Conservation (phyloP, 2,113 vertebrate species). For the Synodontis membranacea region DNA sequence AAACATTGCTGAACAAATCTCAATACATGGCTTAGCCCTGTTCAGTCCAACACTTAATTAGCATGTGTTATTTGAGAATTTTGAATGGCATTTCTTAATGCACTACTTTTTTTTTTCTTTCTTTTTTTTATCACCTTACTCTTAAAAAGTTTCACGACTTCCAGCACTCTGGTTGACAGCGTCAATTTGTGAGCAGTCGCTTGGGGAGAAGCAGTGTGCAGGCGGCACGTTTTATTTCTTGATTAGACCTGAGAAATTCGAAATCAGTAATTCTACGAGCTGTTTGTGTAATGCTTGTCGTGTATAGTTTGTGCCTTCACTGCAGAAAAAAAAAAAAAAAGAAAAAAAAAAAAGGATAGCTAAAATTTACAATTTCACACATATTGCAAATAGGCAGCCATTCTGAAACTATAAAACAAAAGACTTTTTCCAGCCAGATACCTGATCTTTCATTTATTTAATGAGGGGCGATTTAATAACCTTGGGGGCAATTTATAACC, state of each 20-base stretch:
- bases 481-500: not conserved
- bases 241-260: not conserved
- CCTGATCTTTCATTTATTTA: not conserved
- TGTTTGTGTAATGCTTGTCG: not conserved
- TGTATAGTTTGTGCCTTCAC: not conserved
- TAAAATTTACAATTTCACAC: too few species aligned
- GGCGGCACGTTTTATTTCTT: not conserved
- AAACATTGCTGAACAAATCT: not conserved
- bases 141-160: not conserved
- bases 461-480: not conserved
- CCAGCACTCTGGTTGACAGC: not conserved
- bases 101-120: too few species aligned
- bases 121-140: not conserved
- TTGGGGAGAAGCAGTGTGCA: slow-evolving; percentile 10
- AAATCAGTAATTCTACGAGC: not conserved
- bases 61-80: not conserved
- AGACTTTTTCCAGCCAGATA: not conserved
- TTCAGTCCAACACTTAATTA: not conserved
- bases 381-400: not conserved
- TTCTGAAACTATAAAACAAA: not conserved
- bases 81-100: not conserved
- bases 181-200: not conserved
- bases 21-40: not conserved
- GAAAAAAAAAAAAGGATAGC: too few species aligned
- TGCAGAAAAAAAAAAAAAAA: not conserved